Percentiles rank a stretch among this genome's conserved stretches.
These are phyloP conservation scores for Cheirogaleus medius DNA, from an alignment of 2,113 vertebrate species.

Conservation along the genomic window DNA sequence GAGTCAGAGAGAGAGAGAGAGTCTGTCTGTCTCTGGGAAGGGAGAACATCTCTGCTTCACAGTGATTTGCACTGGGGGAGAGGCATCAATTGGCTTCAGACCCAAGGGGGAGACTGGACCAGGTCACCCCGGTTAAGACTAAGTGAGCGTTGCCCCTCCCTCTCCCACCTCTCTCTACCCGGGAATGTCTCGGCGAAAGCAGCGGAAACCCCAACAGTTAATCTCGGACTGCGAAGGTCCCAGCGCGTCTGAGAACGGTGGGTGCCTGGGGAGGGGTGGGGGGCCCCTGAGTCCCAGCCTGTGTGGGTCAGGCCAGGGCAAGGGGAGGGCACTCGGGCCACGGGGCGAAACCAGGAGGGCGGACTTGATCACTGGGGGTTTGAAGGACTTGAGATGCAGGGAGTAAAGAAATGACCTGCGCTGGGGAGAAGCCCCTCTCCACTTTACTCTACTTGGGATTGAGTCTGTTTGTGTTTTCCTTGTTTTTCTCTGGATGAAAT, in stretches of 20 bases:
- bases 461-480: constrained; percentile 71
- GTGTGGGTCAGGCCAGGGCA: constrained; percentile 62
- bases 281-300: background rate
- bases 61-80: constrained; percentile 52
- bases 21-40: constrained; percentile 58
- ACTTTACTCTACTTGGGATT: constrained; percentile 44
- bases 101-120: constrained; percentile 53
- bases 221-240: constrained; percentile 83
- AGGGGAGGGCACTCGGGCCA: constrained; percentile 62
- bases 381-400: background rate
- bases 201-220: constrained; percentile 84
- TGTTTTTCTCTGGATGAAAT: constrained; percentile 71
- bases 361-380: background rate
- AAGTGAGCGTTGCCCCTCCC: constrained; percentile 65
- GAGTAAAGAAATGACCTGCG: background rate
- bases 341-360: background rate
- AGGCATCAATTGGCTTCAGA: constrained; percentile 68
- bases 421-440: background rate
- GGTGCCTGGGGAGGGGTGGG: constrained; percentile 60
- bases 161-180: constrained; percentile 53
- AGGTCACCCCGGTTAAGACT: constrained; percentile 56
- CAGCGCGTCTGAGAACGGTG: constrained; percentile 82
- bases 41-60: constrained; percentile 66
- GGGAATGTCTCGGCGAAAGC: constrained; percentile 85
- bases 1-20: constrained; percentile 64